Evolutionary conservation across 2,888 invertebrate species (phyloP), one percentile per base, ranked within the genome.

Genomic region (Pristionchus maxplancki): DNA sequence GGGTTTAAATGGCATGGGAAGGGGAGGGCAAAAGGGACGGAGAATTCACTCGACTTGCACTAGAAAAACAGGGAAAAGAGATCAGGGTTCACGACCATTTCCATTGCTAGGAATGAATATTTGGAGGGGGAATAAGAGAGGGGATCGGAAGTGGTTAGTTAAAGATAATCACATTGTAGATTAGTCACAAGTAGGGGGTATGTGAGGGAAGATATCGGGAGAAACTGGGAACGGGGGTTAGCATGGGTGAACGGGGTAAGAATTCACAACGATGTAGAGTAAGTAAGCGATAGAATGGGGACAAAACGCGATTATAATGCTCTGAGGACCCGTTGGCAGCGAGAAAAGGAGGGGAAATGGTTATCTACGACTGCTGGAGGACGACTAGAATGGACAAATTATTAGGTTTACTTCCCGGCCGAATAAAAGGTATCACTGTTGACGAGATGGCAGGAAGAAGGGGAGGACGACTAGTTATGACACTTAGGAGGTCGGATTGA

Each of bases 171-270:
- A 78, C 78, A 78, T 11, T 44, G n/a, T 28, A 6, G 78, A 28
- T 48, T 40, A 78, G 40, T 71, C 71, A 71, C 71, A 71, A 71
- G 37, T 78, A 44, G 78, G 48, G 28, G 37, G 71, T 71, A 71
- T 71, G 78, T 74, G 78, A 13, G 44, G 13, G 78, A 28, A 28
- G 78, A 78, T 78, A 78, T 78, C 67, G 67, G 67, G 67, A 74
- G 24, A n/a, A n/a, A 40, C 24, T 37, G 37, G 37, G 74, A 74
- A 40, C 24, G 9, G 40, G 37, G 40, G 8, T 71, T 37, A 31
- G 74, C 9, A 24, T 74, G 31, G 62, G 62, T 5, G 28, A 37
- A 71, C 71, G 71, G 71, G 71, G 71, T 64, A 31, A 31, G 8
- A 17, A 62, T 28, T n/a, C n/a, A 62, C 8, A 71, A 74, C 34